These are phyloP conservation scores for Herpailurus yagouaroundi DNA, from an alignment of 2,113 vertebrate genomes.

Conservation along the genomic window DNA sequence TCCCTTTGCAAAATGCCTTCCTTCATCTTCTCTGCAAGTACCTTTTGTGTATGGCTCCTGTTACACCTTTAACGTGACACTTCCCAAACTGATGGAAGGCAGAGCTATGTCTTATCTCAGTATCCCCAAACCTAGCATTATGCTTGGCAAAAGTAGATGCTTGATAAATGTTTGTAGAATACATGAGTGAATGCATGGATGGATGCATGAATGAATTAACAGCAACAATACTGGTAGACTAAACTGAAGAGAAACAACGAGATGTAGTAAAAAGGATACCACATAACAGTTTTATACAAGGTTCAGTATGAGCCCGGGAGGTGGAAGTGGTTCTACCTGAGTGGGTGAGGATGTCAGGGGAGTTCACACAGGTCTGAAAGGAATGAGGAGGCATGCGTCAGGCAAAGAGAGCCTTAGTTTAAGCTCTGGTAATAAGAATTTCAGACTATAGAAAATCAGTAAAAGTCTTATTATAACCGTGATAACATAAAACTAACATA, in stretches of 20 bases:
- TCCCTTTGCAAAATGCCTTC: constrained; percentile 28
- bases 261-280: constrained; percentile 19
- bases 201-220: not conserved
- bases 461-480: constrained; percentile 37
- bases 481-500: not conserved
- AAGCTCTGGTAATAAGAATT: constrained; percentile 51
- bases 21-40: not conserved
- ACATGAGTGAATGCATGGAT: constrained; percentile 30
- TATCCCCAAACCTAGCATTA: not conserved
- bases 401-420: not conserved
- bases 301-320: not conserved
- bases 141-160: constrained; percentile 41
- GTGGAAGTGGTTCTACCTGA: constrained; percentile 42
- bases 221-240: not conserved
- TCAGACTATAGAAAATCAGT: not conserved
- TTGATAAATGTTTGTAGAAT: constrained; percentile 26
- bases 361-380: constrained; percentile 56
- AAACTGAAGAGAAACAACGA: constrained; percentile 55
- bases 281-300: constrained; percentile 39
- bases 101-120: not conserved
- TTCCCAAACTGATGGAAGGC: not conserved
- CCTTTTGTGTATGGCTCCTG: not conserved
- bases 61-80: not conserved
- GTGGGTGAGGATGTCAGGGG: constrained; percentile 36
- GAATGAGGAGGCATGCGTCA: constrained; percentile 39